Base-by-base conservation (phyloP, 2,113 vertebrate species). In the Butorides virescens region DNA sequence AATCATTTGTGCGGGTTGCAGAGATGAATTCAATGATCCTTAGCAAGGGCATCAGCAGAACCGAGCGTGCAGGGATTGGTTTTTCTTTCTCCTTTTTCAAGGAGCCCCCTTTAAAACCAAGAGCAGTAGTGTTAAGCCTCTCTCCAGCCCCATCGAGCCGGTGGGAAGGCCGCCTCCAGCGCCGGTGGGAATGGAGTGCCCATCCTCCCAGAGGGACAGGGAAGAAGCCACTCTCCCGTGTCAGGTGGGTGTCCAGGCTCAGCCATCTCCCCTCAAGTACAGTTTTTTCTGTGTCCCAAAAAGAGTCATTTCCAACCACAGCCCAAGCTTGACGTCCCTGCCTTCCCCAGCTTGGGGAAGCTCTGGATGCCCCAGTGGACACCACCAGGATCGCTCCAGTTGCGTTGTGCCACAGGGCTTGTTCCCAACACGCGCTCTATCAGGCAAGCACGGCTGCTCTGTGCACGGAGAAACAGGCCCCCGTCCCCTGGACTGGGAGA, bases 21-120 rank as follows among this genome's bases (percentile, higher is more conserved):
- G 50, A 80, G 71, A 92, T 23, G 18, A 82, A 90, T 67, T 49
- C 68, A 55, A 5, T 4, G 26, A 78, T 56, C 47, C 77, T 67
- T 61, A 34, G 71, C 49, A 68, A 44, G 58, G 61, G 15, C 47
- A 8, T 3, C 25, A 63, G 52, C 77, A 72, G 56, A 63, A 78
- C 0, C 15, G 25, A 50, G 23, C 1, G 16, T 5, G 20, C 26
- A 29, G 2, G 10, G 25, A 46, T 3, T 19, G 16, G 9, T 7
- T 37, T 21, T 71, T 30, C 18, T 34, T 34, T 16, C 29, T 36
- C 20, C 34, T 44, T 66, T 49, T 36, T 37, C 13, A 83, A 17
- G 37, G 18, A 23, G 7, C 20, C 13, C 23, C 8, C 21, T 61
- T 52, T 10, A 27, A 65, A 72, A 49, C 8, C 26, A 23, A 42